phyloP scores from a whole-genome alignment of 1,140 invertebrate genomes.

The Eubasilissa regina region DNA sequence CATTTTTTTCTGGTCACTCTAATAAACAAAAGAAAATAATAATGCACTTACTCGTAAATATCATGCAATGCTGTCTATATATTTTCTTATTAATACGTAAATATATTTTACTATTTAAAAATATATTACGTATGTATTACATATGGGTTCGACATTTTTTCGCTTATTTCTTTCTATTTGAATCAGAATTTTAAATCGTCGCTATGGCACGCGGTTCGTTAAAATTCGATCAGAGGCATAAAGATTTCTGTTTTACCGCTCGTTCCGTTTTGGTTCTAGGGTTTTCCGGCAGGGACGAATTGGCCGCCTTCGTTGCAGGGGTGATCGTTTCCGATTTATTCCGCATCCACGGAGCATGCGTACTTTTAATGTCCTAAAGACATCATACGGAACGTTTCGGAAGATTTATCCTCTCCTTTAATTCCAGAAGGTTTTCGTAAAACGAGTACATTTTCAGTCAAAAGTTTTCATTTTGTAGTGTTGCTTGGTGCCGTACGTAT shows the following conservation, averaged over 20 bases:
- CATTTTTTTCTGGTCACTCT: no score
- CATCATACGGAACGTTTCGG: constrained; percentile 48
- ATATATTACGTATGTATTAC: no score
- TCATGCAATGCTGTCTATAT: no score
- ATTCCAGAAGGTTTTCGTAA: constrained; percentile 36
- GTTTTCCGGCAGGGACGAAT: constrained; percentile 41
- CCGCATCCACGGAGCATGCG: constrained; percentile 56
- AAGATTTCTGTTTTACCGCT: constrained; percentile 38
- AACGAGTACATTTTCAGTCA: constrained; percentile 18
- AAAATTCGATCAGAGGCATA: no score
- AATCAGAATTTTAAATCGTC: no score
- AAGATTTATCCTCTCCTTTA: constrained; percentile 30
- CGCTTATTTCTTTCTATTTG: no score
- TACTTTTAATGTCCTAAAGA: constrained; percentile 44
- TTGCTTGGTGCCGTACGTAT: background rate
- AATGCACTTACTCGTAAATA: no score
- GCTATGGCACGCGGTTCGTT: no score
- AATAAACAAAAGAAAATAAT: no score
- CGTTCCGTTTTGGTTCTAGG: background rate
- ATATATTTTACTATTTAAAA: no score
- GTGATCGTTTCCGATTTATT: background rate
- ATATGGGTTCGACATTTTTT: no score
- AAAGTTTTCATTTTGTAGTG: constrained; percentile 22
- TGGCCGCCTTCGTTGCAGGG: background rate
- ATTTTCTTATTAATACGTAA: no score